Evolutionary conservation across 2,113 vertebrate species (phyloP), one percentile per base, ranked within the genome.

Genomic region (Onychostoma macrolepis): DNA sequence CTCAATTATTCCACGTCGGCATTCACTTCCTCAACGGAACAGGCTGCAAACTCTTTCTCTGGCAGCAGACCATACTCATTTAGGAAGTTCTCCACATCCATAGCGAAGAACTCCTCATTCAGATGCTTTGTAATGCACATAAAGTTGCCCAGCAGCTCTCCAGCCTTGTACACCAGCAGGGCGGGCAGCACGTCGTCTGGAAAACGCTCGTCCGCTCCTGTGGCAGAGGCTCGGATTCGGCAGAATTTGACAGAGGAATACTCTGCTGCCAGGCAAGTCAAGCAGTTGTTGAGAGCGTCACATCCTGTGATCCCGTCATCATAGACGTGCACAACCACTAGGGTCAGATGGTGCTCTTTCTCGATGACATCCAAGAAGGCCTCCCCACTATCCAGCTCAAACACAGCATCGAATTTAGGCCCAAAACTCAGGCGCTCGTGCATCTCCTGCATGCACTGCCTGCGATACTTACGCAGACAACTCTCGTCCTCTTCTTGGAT

Each of bases 131-230:
- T 95, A 85, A 98, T 87, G 50, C 94, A 96, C 79, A 99, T 94
- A 93, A 99, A 99, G 92, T 99, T 99, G 88, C 97, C 97, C 2
- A 99, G 93, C 6, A 99, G 96, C 91, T 99, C 97, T 45, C 98
- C 98, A 0, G 96, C 97, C 92, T 97, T 99, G 90, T 99, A 99
- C 82, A 99, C 96, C 2, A 99, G 94, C 43, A 99, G 86, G 0
- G 97, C 95, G 7, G 98, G 98, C 63, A 99, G 96, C 13, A 99
- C 96, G 7, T 96, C 94, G 0, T 93, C 93, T 0, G 97, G 96
- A 93, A 99, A 99, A 80, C 97, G 96, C 36, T 99, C 97, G 0
- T 94, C 92, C 0, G 98, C 97, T 0, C 98, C 98, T 0, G 98
- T 98, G 26, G 95, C 77, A 0, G 96, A 96, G 26, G 97, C 97